Base-by-base conservation (phyloP, 2,113 vertebrate genomes). In the Amazona guildingii region DNA sequence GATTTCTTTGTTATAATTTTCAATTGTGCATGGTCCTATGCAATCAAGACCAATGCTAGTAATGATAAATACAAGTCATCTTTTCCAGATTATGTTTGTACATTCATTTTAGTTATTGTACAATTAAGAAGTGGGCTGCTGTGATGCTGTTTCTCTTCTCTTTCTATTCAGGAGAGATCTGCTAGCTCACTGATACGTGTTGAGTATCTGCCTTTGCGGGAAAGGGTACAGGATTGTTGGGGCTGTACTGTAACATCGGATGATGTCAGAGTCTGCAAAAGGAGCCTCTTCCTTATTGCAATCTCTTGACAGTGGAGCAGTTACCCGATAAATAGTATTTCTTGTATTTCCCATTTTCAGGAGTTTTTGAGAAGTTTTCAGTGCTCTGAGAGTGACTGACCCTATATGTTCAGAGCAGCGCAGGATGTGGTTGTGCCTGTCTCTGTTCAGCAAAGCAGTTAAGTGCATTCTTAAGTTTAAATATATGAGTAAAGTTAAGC, bases 61-160 rank as follows among this genome's bases (percentile, higher is more conserved):
- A 66, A 39, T 52, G 57, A 33, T 37, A 80, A 80, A 21, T 23
- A 55, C 49, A 66, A 55, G 33, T 52, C 57, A 69, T 21, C 27
- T 88, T 81, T 78, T 91, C 70, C 92, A 86, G 87, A 54, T 80
- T 78, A 25, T 29, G 17, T 77, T 85, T 66, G 9, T 67, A 44
- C 91, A 90, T 69, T 61, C 7, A 70, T 78, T 94, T 66, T 25
- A 59, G 79, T 85, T 77, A 24, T 41, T 88, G 59, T 83, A 54
- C 78, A 72, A 10, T 79, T 90, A 67, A 86, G 83, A 96, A 96
- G 87, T 83, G 35, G 44, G 87, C 62, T 89, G 11, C 67, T 80
- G 49, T 59, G 73, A 24, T 86, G 83, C 61, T 57, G 49, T 51
- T 90, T 64, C 67, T 84, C 13, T 54, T 88, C 7, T 25, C 15